Evolutionary conservation across 2,113 vertebrate genomes (phyloP), one percentile per base, ranked within the genome.

Genomic region (Psilopsiagon aurifrons): DNA sequence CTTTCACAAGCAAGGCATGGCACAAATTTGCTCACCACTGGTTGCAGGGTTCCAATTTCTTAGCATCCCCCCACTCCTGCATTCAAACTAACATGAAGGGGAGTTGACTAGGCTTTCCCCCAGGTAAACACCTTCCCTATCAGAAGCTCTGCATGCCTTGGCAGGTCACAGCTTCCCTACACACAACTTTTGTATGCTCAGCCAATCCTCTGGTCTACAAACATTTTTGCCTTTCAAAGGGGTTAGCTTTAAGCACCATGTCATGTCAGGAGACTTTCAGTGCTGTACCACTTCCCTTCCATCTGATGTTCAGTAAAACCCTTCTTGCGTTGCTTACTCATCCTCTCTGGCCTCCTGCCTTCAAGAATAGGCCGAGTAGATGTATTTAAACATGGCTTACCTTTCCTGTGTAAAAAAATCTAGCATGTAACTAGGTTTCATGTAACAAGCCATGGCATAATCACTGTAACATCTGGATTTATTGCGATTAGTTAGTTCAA

Each of bases 1-100:
- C 28, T 18, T 70, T 74, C 33, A 2, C 0, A 46, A 54, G 49
- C 41, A 70, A 70, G 12, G 17, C 1, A 1, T 3, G 24, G 23
- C 15, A 54, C 6, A 57, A 31, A 20, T 52, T 64, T 60, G 8
- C 28, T 85, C 31, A 57, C 7, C 7, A 31, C 10, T 19, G 18
- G 15, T 7, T 63, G 12, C 13, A 64, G 41, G 76, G 15, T 24
- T 31, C 6, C 19, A 7, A 14, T 70, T 89, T 47, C 46, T 39
- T 25, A 39, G 37, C 33, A 5, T 3, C 1, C 10, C 25, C n/a
- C 24, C 11, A 57, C 23, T 16, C 27, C 25, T 78, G 22, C 8
- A 7, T 77, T 88, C 2, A 1, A 67, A 54, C n/a, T 55, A 77
- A 37, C 17, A 6, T 0, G 4, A 63, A 75, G 7, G 11, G 86